These are phyloP conservation scores for Toxotes jaculatrix DNA, from an alignment of 2,113 vertebrate species.

Conservation along the genomic window DNA sequence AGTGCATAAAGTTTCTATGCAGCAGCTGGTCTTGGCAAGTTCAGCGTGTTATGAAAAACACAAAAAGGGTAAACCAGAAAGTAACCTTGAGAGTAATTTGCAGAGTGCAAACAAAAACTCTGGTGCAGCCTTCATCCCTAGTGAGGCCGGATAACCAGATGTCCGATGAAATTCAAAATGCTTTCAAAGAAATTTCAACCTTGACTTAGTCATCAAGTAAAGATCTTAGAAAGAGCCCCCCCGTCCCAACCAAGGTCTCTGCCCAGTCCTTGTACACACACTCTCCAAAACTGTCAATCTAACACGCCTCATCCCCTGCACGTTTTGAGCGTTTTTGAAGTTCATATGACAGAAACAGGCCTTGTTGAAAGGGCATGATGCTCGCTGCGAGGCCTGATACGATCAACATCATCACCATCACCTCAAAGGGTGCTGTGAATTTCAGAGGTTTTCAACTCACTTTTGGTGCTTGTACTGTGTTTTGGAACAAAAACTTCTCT, in stretches of 20 bases:
- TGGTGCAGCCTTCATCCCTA: not conserved
- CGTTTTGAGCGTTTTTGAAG: not conserved
- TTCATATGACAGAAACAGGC: not conserved
- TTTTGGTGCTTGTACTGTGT: no score
- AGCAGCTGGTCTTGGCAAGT: not conserved
- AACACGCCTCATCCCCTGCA: not conserved
- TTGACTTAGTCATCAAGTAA: not conserved
- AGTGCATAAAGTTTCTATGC: no score
- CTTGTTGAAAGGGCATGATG: not conserved
- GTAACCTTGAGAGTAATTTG: no score
- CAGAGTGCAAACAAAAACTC: not conserved
- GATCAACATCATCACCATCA: no score
- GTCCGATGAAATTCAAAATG: not conserved
- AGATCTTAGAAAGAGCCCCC: not conserved
- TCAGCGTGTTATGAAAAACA: no score
- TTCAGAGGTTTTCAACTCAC: not conserved
- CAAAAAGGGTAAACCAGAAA: not conserved
- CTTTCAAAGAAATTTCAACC: not conserved
- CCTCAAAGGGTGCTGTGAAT: not conserved
- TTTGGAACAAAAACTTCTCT: no score
- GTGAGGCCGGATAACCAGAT: not conserved
- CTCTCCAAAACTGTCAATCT: not conserved
- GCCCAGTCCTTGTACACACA: not conserved
- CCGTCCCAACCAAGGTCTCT: not conserved
- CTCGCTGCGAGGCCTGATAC: not conserved